phyloP scores from a whole-genome alignment of 2,888 invertebrate genomes.

The Vannuccia rotundouncinata region DNA sequence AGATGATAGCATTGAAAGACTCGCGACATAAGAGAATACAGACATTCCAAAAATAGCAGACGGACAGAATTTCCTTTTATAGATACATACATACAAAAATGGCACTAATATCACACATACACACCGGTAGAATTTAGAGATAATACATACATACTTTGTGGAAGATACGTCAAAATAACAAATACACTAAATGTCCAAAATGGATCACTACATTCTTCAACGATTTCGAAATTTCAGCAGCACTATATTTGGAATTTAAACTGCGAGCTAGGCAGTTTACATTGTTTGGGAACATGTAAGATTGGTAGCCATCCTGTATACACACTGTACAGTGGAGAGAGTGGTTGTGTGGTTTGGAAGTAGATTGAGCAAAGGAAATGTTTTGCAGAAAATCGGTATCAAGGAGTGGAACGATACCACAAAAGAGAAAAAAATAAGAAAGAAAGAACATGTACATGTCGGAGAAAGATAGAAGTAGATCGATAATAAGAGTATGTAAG shows the following conservation, averaged over 20 bases:
- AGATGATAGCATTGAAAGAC: background rate
- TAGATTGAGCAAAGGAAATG: background rate
- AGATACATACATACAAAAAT: background rate
- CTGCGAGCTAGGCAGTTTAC: too few species aligned
- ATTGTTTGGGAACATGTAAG: too few species aligned
- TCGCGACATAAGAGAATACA: background rate
- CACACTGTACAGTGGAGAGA: background rate
- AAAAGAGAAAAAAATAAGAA: background rate
- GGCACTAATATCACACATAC: background rate
- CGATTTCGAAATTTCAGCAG: too few species aligned
- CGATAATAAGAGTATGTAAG: background rate
- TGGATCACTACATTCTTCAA: too few species aligned
- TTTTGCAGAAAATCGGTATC: background rate
- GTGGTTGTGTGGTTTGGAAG: background rate
- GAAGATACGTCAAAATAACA: too few species aligned
- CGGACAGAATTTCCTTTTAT: background rate
- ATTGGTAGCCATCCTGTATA: background rate
- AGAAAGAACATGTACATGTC: conserved; percentile 8
- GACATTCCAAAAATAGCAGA: background rate
- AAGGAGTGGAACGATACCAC: background rate
- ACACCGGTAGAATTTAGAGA: background rate
- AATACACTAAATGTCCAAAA: too few species aligned
- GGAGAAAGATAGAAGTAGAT: conserved; percentile 10
- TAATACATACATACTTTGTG: background rate
- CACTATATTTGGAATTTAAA: too few species aligned